Evolutionary conservation across 2,888 invertebrate species (phyloP).

Genomic region (Danaus chrysippus): DNA sequence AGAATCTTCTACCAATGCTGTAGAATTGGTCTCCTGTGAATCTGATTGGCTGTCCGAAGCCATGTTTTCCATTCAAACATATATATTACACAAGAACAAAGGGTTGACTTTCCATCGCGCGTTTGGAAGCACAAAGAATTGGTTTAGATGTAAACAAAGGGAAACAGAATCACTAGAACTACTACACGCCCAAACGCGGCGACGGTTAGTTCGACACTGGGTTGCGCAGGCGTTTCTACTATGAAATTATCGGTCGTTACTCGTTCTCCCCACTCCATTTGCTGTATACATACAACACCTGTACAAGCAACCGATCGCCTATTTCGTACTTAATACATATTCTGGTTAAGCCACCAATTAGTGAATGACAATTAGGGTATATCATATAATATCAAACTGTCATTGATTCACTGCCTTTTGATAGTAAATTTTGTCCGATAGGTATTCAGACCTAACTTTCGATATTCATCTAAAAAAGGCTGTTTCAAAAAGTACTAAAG

Average conservation of each 20-base stretch:
- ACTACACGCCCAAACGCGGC: slow-evolving; percentile 42
- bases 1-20: slow-evolving; percentile 64
- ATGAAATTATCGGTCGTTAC: slow-evolving; percentile 52
- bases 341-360: no score
- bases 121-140: slow-evolving; percentile 55
- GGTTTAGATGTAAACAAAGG: slow-evolving; percentile 61
- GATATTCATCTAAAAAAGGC: no score
- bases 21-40: slow-evolving; percentile 62
- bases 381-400: no score
- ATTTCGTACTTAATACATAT: slow-evolving; percentile 32
- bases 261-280: slow-evolving; percentile 56
- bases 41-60: slow-evolving; percentile 59
- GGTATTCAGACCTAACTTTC: no score
- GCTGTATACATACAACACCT: slow-evolving; percentile 41
- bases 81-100: slow-evolving; percentile 41
- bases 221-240: slow-evolving; percentile 33
- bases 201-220: slow-evolving; percentile 37
- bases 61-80: slow-evolving; percentile 45
- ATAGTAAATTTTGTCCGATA: no score
- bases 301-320: slow-evolving; percentile 41
- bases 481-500: no score
- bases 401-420: no score
- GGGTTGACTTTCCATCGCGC: slow-evolving; percentile 50
- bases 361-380: no score
- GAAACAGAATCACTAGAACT: slow-evolving; percentile 35